Evolutionary conservation across 2,888 invertebrate genomes (phyloP), one percentile per base, ranked within the genome.

Genomic region (Caenorhabditis virilis): DNA sequence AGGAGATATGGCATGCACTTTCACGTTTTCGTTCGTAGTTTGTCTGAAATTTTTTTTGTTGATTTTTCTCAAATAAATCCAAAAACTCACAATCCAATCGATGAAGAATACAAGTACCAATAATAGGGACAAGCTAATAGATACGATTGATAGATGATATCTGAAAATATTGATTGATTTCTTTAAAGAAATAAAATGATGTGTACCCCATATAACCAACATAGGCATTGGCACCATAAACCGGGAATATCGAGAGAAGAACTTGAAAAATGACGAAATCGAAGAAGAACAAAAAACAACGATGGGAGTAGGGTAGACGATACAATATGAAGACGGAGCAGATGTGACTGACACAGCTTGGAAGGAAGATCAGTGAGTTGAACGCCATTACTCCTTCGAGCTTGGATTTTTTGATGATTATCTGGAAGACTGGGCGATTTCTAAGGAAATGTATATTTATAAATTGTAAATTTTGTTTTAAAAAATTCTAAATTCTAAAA

Each of bases 1-100:
- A 88, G 84, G 94, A 93, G 42, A 91, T 91, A 83, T 92, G 91
- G 93, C 95, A 95, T 4, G 94, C 86, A 84, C 91, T 94, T 85
- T 95, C 94, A 0, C 93, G 91, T 49, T 95, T 87, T 0, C 79
- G 46, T 57, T 83, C 83, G 60, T 80, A 83, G 43, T 84, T 83
- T 7, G 79, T 78, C 82, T 83, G 58, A 65, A 72, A 36, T 42
- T 33, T 30, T 6, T 30, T 20, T 6, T 20, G 22, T 11, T 5
- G n/a, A 25, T 5, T 18, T 11, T 42, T 16, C 43, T 5, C 43
- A 27, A 25, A 4, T 27, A 23, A 4, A 5, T 16, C 47, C 5
- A n/a, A 2, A 33, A 30, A 69, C 79, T 61, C 36, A 79, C 79
- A 52, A 81, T 81, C 77, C 80, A 82, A 39, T 80, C 81, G 48